These are phyloP conservation scores for Callocephalon fimbriatum DNA, from an alignment of 2,113 vertebrate genomes.

Conservation along the genomic window DNA sequence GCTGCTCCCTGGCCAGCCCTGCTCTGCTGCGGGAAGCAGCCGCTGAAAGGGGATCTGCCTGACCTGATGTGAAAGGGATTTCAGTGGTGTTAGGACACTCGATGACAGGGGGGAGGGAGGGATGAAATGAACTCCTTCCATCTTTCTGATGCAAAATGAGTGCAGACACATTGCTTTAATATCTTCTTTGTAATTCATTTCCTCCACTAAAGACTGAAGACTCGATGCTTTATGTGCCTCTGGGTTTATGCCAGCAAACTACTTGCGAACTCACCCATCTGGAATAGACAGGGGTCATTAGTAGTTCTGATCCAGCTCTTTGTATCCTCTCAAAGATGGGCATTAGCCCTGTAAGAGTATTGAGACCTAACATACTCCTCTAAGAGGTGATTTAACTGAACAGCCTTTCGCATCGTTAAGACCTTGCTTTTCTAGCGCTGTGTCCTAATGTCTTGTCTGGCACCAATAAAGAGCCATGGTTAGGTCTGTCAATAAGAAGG, in stretches of 20 bases:
- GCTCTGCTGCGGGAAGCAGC: slow-evolving; percentile 26
- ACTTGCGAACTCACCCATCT: slow-evolving; percentile 46
- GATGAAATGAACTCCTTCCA: slow-evolving; percentile 49
- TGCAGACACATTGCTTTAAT: slow-evolving; percentile 70
- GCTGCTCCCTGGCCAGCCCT: slow-evolving; percentile 15
- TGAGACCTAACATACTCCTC: not conserved
- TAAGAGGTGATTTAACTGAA: not conserved
- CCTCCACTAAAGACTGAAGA: slow-evolving; percentile 46
- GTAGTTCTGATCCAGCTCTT: slow-evolving; percentile 6
- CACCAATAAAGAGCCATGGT: not conserved
- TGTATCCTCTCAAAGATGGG: not conserved
- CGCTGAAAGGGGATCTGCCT: slow-evolving; percentile 69
- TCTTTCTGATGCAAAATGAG: slow-evolving; percentile 66
- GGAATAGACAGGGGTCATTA: slow-evolving; percentile 19
- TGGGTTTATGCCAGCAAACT: slow-evolving; percentile 44
- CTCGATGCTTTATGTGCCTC: slow-evolving; percentile 31
- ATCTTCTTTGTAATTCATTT: slow-evolving; percentile 65
- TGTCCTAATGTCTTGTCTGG: not conserved
- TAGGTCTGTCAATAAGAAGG: not conserved
- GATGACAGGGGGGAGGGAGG: slow-evolving; percentile 56
- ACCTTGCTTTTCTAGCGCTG: not conserved
- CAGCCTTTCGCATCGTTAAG: not conserved
- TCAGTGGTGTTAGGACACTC: slow-evolving; percentile 59
- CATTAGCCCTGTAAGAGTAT: not conserved
- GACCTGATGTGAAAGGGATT: slow-evolving; percentile 67